Evolutionary conservation across 92 coral and sea anemone species (phyloP).

Genomic region (Plumapathes pennacea): DNA sequence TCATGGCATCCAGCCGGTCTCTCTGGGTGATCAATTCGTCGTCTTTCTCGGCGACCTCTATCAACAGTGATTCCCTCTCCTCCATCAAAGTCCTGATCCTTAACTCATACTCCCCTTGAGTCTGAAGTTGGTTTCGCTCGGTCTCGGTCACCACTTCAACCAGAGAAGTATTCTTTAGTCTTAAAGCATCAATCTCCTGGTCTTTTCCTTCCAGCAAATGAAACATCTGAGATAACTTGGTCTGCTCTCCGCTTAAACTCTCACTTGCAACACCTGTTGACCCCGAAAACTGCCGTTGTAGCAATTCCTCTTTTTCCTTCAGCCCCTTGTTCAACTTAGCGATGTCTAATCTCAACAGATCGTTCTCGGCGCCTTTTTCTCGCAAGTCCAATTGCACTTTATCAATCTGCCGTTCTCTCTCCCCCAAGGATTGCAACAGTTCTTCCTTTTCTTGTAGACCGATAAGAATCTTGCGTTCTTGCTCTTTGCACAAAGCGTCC

Average conservation of each 20-base stretch:
- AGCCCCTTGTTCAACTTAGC: slow-evolving; percentile 59
- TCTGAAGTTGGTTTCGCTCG: slow-evolving; percentile 50
- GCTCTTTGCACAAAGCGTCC: slow-evolving; percentile 44
- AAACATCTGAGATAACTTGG: slow-evolving; percentile 61
- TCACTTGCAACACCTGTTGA: slow-evolving; percentile 25
- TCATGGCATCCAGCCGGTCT: slow-evolving; percentile 85
- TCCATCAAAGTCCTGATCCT: slow-evolving; percentile 65
- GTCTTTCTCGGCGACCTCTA: slow-evolving; percentile 74
- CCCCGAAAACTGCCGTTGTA: slow-evolving; percentile 46
- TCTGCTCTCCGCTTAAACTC: slow-evolving; percentile 41
- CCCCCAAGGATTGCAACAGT: slow-evolving; percentile 30
- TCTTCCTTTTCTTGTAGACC: slow-evolving; percentile 60
- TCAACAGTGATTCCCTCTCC: slow-evolving; percentile 67
- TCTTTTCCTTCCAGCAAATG: slow-evolving; percentile 82
- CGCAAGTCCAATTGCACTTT: slow-evolving; percentile 77
- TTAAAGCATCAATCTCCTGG: slow-evolving; percentile 86
- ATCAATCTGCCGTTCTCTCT: slow-evolving; percentile 58
- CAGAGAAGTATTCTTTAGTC: slow-evolving; percentile 86
- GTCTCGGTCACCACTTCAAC: slow-evolving; percentile 79
- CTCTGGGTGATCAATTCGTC: slow-evolving; percentile 70
- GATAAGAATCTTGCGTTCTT: slow-evolving; percentile 58
- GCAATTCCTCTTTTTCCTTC: slow-evolving; percentile 77
- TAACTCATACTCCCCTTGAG: slow-evolving; percentile 67
- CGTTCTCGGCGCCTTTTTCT: slow-evolving; percentile 82
- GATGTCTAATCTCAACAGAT: slow-evolving; percentile 78